Evolutionary conservation across 2,113 vertebrate species (phyloP).

Genomic region (Crotalus tigris): DNA sequence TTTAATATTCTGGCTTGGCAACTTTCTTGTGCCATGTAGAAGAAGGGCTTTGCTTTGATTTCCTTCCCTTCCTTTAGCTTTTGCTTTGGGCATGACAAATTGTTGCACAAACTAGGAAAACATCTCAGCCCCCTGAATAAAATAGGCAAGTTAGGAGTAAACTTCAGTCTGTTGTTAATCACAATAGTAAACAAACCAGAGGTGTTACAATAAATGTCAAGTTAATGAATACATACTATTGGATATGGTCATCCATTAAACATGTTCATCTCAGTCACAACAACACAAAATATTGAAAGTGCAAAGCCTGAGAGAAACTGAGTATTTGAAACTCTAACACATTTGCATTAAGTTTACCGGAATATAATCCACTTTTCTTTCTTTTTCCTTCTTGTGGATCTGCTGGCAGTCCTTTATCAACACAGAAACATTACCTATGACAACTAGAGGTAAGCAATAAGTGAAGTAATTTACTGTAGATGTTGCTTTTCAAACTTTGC

Average conservation of each 20-base stretch:
- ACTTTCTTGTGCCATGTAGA: neutral
- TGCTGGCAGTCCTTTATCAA: slow-evolving; percentile 17
- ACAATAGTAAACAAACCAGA: slow-evolving; percentile 13
- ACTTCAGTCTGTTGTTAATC: slow-evolving; percentile 7
- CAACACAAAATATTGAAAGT: slow-evolving; percentile 14
- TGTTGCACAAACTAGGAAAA: neutral
- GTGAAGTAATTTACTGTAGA: slow-evolving; percentile 37
- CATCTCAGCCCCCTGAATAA: neutral
- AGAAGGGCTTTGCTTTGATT: neutral
- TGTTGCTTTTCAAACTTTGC: neutral
- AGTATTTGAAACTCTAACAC: neutral
- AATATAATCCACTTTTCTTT: neutral
- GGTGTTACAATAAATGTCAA: slow-evolving; percentile 1
- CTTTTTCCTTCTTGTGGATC: neutral
- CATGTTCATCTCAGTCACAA: neutral
- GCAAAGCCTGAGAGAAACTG: neutral
- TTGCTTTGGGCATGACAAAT: neutral
- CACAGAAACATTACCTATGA: slow-evolving; percentile 13
- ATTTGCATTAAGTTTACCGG: neutral
- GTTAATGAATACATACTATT: neutral
- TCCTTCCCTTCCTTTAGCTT: neutral
- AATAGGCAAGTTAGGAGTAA: neutral
- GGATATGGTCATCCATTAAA: neutral
- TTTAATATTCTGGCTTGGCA: neutral
- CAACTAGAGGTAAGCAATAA: slow-evolving; percentile 12